phyloP scores from a whole-genome alignment of 2,888 invertebrate genomes.

The Pyrocoelia pectoralis region DNA sequence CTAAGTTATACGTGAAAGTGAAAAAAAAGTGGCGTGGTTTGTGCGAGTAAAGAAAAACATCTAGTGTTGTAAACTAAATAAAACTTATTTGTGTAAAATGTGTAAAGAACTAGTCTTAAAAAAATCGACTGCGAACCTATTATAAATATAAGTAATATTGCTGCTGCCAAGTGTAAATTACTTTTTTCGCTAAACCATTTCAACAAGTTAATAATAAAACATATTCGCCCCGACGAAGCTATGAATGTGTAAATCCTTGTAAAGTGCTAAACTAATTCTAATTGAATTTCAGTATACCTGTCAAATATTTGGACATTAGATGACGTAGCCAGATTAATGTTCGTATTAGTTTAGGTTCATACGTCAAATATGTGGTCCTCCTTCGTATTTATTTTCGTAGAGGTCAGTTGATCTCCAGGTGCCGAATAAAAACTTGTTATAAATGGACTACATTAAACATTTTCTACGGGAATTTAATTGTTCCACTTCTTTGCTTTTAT shows the following conservation, averaged over 20 bases:
- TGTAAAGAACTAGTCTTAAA: slow-evolving; percentile 53
- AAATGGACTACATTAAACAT: slow-evolving; percentile 35
- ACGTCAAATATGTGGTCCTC: slow-evolving; percentile 50
- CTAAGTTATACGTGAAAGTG: slow-evolving; percentile 53
- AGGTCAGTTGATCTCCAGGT: slow-evolving; percentile 44
- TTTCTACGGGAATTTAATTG: slow-evolving; percentile 39
- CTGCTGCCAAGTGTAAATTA: slow-evolving; percentile 47
- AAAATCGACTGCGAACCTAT: slow-evolving; percentile 41
- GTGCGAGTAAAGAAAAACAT: slow-evolving; percentile 37
- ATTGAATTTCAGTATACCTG: slow-evolving; percentile 53
- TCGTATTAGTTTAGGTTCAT: slow-evolving; percentile 53
- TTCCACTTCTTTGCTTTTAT: slow-evolving; percentile 36
- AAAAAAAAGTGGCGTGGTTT: slow-evolving; percentile 39
- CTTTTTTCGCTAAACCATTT: slow-evolving; percentile 35
- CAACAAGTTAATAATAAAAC: slow-evolving; percentile 38
- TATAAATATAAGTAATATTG: slow-evolving; percentile 42
- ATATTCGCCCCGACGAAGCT: slow-evolving; percentile 37
- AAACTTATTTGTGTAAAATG: slow-evolving; percentile 45
- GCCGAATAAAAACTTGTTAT: slow-evolving; percentile 42
- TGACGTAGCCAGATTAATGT: slow-evolving; percentile 52
- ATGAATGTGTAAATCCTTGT: slow-evolving; percentile 41
- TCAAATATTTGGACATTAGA: slow-evolving; percentile 53
- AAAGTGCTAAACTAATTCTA: slow-evolving; percentile 40
- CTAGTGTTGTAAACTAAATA: slow-evolving; percentile 28
- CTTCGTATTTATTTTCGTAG: slow-evolving; percentile 44